Evolutionary conservation across 2,888 invertebrate genomes (phyloP).

Genomic region (Parnassius glacialis): DNA sequence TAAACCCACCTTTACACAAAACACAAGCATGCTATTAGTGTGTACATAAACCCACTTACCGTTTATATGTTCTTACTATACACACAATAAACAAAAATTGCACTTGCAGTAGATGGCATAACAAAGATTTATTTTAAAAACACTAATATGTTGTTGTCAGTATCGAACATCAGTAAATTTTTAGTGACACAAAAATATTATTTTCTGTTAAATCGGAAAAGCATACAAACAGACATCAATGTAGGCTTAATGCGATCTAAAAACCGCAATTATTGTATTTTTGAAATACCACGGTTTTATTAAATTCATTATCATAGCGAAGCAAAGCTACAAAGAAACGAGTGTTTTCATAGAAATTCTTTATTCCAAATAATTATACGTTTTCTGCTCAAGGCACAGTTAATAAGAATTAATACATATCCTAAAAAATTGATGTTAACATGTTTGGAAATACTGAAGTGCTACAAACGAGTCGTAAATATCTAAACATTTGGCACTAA

Average conservation of each 20-base stretch:
- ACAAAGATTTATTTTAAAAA: background rate
- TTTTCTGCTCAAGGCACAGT: slow-evolving; percentile 24
- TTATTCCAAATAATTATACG: slow-evolving; percentile 24
- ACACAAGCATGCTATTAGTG: slow-evolving; percentile 21
- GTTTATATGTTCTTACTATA: slow-evolving; percentile 1
- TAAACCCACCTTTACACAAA: background rate
- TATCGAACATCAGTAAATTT: no score
- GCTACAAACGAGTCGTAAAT: slow-evolving; percentile 7
- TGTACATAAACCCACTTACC: slow-evolving; percentile 23
- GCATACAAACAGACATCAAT: no score
- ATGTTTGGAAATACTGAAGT: slow-evolving; percentile 8
- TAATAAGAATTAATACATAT: slow-evolving; percentile 22
- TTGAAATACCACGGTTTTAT: no score
- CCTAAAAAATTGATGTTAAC: slow-evolving; percentile 3
- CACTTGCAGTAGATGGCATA: background rate
- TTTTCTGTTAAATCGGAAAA: no score
- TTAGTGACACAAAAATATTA: no score
- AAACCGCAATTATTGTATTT: no score
- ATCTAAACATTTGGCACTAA: slow-evolving; percentile 20
- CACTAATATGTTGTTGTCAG: no score
- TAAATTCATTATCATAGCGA: no score
- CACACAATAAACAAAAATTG: no score
- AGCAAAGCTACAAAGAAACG: slow-evolving; percentile 10
- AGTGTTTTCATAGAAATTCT: slow-evolving; percentile 15
- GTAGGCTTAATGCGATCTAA: no score